Percentiles rank a stretch among this genome's conserved stretches.
These are phyloP conservation scores for Meteorus cinctellus DNA, from an alignment of 2,888 invertebrate species.

Conservation along the genomic window DNA sequence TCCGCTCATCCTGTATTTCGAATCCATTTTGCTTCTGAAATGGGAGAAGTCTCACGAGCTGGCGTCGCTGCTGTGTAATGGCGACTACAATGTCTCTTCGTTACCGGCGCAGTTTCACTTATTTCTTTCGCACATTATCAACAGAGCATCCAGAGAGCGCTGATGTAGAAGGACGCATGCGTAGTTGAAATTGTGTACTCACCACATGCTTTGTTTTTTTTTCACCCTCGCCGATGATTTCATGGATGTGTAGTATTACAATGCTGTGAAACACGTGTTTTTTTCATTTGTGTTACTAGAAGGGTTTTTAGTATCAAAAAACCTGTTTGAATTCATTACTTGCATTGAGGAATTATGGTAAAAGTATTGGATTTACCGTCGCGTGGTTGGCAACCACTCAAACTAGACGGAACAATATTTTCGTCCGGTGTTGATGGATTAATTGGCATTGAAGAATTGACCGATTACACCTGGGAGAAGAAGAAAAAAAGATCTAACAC, in stretches of 20 bases:
- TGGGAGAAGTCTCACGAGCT: too few relatives aligned
- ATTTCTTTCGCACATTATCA: neutral
- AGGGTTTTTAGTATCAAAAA: too few relatives aligned
- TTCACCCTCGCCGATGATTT: neutral
- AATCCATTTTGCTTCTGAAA: too few relatives aligned
- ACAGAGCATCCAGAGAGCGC: neutral
- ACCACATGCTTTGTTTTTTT: neutral
- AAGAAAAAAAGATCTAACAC: slow-evolving; percentile 42
- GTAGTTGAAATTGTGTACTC: neutral
- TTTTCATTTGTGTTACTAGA: too few relatives aligned
- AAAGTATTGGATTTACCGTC: neutral
- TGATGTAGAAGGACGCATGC: neutral
- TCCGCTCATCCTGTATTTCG: too few relatives aligned
- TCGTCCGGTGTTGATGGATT: slow-evolving; percentile 78
- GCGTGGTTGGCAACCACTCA: slow-evolving; percentile 78
- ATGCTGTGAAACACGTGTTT: too few relatives aligned
- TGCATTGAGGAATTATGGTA: neutral
- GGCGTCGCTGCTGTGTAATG: too few relatives aligned
- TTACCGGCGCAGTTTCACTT: too few relatives aligned
- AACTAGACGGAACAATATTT: slow-evolving; percentile 77
- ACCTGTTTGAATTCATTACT: neutral
- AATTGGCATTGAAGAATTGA: slow-evolving; percentile 84
- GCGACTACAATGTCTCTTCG: too few relatives aligned
- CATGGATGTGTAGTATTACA: too few relatives aligned
- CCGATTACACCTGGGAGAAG: slow-evolving; percentile 77